Evolutionary conservation across 2,888 invertebrate species (phyloP).

Genomic region (Tinea trinotella): DNA sequence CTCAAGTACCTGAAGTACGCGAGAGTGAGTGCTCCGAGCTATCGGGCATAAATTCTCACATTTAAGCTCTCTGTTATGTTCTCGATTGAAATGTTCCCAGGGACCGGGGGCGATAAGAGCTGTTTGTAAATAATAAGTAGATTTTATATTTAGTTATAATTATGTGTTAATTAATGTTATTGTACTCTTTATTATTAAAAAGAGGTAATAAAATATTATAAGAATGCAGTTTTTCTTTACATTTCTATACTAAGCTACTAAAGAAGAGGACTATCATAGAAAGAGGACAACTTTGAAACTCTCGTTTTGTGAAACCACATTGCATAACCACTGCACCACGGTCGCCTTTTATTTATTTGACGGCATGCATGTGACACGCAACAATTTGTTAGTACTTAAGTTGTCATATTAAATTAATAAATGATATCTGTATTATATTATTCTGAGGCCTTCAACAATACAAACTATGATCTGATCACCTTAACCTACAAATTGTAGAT

Average conservation of each 20-base stretch:
- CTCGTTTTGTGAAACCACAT: too few relatives aligned
- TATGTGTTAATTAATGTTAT: conserved; percentile 24
- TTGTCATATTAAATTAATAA: not conserved
- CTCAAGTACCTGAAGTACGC: conserved; percentile 4
- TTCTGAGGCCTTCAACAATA: not conserved
- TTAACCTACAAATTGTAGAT: conserved; percentile 6
- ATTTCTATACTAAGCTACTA: not conserved
- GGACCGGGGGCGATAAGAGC: conserved; percentile 47
- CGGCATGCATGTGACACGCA: not conserved
- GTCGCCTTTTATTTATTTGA: too few relatives aligned
- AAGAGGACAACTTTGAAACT: not conserved
- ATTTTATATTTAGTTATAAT: conserved; percentile 32
- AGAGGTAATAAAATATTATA: not conserved
- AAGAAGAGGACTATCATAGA: not conserved
- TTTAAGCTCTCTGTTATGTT: conserved; percentile 27
- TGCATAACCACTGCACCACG: too few relatives aligned
- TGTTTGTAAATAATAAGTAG: conserved; percentile 69
- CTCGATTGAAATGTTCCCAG: conserved; percentile 27
- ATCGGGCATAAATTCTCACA: not conserved
- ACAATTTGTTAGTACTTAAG: not conserved
- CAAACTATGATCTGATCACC: not conserved
- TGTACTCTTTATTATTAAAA: not conserved
- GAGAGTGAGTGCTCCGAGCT: not conserved
- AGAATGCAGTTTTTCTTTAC: not conserved
- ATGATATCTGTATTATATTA: not conserved